Conservation (phyloP, 2,888 invertebrate species). For the Meteorus cinctellus region DNA sequence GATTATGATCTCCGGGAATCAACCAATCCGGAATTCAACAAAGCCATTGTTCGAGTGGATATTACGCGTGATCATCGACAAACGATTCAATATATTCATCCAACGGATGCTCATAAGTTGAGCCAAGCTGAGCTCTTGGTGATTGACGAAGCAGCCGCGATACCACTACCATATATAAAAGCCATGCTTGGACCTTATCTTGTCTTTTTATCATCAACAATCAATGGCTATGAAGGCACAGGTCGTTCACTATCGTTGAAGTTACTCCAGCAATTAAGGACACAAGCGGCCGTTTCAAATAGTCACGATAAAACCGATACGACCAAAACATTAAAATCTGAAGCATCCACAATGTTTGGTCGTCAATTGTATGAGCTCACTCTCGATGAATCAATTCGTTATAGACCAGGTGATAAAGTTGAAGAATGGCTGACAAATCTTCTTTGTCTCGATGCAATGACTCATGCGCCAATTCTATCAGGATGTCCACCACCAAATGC, state of each 20-base stretch:
- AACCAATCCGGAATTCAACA: slow-evolving; percentile 96
- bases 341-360: slow-evolving; percentile 67
- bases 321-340: slow-evolving; percentile 70
- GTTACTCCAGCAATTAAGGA: slow-evolving; percentile 89
- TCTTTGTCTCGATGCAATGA: slow-evolving; percentile 91
- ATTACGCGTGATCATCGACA: slow-evolving; percentile 92
- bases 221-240: slow-evolving; percentile 99
- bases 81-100: slow-evolving; percentile 97
- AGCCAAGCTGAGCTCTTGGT: slow-evolving; percentile 95
- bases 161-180: slow-evolving; percentile 94
- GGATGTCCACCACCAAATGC: slow-evolving; percentile 92
- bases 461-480: slow-evolving; percentile 79
- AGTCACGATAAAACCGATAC: slow-evolving; percentile 74
- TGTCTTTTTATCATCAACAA: slow-evolving; percentile 96
- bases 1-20: slow-evolving; percentile 97
- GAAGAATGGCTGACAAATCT: slow-evolving; percentile 94
- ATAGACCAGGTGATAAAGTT: slow-evolving; percentile 88
- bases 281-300: slow-evolving; percentile 77
- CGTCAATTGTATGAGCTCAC: slow-evolving; percentile 77
- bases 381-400: slow-evolving; percentile 93
- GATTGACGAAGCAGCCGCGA: slow-evolving; percentile 99
- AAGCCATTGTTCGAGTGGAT: slow-evolving; percentile 95
- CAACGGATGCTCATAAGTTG: slow-evolving; percentile 90
- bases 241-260: slow-evolving; percentile 97
- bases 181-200: slow-evolving; percentile 92